Percentiles rank a stretch among this genome's conserved stretches.
Evolutionary conservation across 2,888 invertebrate genomes (phyloP).

Genomic region (Melanostoma mellinum): DNA sequence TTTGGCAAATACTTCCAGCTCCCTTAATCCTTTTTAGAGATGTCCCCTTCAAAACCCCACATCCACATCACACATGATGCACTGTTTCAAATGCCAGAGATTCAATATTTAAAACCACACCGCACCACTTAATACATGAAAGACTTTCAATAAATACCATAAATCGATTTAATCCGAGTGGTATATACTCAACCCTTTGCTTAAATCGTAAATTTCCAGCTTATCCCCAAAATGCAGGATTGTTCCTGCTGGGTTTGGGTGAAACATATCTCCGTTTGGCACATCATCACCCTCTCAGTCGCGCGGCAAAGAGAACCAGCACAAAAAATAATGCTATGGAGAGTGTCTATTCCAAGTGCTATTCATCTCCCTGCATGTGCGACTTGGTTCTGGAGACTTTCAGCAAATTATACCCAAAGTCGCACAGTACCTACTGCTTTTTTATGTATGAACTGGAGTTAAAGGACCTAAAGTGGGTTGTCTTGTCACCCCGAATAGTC

Average conservation of each 20-base stretch:
- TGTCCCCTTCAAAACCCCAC: too few species aligned
- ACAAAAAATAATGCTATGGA: conserved; percentile 14
- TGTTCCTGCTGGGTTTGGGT: conserved; percentile 5
- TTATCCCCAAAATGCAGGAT: conserved; percentile 40
- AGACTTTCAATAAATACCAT: conserved; percentile 38
- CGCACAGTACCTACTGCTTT: conserved; percentile 14
- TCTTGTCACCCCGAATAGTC: conserved; percentile 3
- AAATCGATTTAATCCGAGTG: conserved; percentile 53
- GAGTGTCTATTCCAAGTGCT: conserved; percentile 24
- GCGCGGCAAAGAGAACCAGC: background rate
- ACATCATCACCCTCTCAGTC: conserved; percentile 41
- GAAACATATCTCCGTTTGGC: conserved; percentile 34
- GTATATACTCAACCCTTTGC: conserved; percentile 24
- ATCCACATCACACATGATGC: too few species aligned
- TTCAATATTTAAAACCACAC: too few species aligned
- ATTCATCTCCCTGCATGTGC: conserved; percentile 34
- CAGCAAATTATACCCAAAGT: conserved; percentile 37
- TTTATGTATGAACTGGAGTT: conserved; percentile 1
- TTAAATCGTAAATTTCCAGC: conserved; percentile 50
- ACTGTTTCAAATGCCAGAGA: too few species aligned
- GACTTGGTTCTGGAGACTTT: conserved; percentile 19
- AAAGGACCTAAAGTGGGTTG: conserved; percentile 28
- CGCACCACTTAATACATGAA: background rate
- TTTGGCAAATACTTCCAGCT: too few species aligned
- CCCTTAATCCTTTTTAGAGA: too few species aligned